Evolutionary conservation across 2,797 vertebrate species (phyloP), one percentile per base, ranked within the genome.

Genomic region (Holocentrus rufus): DNA sequence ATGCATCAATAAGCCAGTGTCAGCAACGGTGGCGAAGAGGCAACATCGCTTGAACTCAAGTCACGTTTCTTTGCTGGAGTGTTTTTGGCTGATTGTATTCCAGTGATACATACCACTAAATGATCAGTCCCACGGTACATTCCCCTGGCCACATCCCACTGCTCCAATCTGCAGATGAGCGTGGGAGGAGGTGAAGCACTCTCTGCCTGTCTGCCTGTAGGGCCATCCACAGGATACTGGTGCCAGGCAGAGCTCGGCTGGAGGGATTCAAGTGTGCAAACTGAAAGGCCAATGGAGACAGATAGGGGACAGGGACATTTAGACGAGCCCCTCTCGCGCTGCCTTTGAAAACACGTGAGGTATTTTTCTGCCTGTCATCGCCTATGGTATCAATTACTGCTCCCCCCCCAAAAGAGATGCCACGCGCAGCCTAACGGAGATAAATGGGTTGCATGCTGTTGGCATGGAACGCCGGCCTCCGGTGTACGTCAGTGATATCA

Each of bases 261-360:
- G 88, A 85, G 80, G 86, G 83, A 82, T 74, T 82, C 73, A 74
- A 86, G 72, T 81, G 74, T 73, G 83, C 65, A 66, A 78, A 82
- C 77, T 58, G 52, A 88, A 85, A 85, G 83, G 84, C 86, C 87
- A 83, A 76, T 78, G 77, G 79, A 90, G 86, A 87, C 76, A 65
- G 84, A 89, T 86, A 84, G 87, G 84, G 82, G 76, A 87, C 47
- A 57, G 74, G 67, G 80, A 72, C 30, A 56, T 83, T 88, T 75
- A 79, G 84, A 88, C 86, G 69, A 82, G 71, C 76, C 54, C 58
- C 67, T 67, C 69, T 84, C 57, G 27, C 80, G 74, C 77, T 46
- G 42, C 74, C 77, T 76, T 82, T 82, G 79, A 83, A 84, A 87
- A 88, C 80, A 81, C 59, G 69, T 17, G 57, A 82, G 81, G 76